Evolutionary conservation across 2,888 invertebrate species (phyloP).

Genomic region (Alsophila aescularia): DNA sequence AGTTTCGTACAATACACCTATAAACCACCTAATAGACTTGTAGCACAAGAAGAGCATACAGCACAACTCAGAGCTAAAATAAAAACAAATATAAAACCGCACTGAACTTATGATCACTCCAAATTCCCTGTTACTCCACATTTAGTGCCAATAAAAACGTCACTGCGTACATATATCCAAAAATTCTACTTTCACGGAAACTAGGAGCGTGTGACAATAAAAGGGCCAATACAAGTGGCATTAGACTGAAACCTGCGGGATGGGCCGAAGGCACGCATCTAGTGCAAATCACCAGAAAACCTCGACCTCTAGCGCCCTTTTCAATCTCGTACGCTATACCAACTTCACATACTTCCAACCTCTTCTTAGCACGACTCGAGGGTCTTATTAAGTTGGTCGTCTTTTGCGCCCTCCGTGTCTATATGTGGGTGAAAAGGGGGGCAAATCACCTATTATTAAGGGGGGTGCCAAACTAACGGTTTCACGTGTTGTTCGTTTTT

Average conservation of each 20-base stretch:
- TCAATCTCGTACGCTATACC: not conserved
- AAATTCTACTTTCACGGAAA: conserved; percentile 71
- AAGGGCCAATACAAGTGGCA: conserved; percentile 80
- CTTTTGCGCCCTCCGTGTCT: conserved; percentile 47
- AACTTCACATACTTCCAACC: not conserved
- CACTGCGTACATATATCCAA: conserved; percentile 70
- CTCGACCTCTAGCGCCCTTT: conserved; percentile 47
- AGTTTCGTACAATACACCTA: conserved; percentile 7
- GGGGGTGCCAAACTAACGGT: conserved; percentile 80
- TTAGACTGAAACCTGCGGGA: conserved; percentile 70
- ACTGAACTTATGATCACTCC: conserved; percentile 70
- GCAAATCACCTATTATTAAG: conserved; percentile 79
- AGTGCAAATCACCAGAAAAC: conserved; percentile 45
- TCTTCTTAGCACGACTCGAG: conserved; percentile 17
- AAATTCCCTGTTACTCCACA: conserved; percentile 70
- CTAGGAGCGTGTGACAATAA: conserved; percentile 78
- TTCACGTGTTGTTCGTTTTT: conserved; percentile 79
- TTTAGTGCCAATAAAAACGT: conserved; percentile 78
- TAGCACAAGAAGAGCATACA: conserved; percentile 25
- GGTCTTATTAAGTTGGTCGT: conserved; percentile 56
- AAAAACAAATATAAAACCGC: conserved; percentile 60
- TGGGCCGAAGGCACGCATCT: conserved; percentile 75
- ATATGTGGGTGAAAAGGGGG: conserved; percentile 61
- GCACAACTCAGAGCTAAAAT: conserved; percentile 33
- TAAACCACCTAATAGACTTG: conserved; percentile 36